phyloP scores from a whole-genome alignment of 2,888 invertebrate genomes.

The Pyralis farinalis region DNA sequence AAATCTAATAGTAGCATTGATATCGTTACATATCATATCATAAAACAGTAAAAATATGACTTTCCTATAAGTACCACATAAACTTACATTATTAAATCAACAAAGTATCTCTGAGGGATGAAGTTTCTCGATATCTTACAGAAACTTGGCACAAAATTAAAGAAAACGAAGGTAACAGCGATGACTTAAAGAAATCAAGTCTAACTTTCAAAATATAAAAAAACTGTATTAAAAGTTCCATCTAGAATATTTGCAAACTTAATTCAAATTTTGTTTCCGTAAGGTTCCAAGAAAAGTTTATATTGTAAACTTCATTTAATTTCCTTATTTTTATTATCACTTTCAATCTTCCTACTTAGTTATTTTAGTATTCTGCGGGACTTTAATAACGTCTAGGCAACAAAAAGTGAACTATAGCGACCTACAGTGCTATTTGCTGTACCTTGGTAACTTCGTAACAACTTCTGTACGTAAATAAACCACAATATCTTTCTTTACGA shows the following conservation, averaged over 20 bases:
- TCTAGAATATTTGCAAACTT: constrained; percentile 14
- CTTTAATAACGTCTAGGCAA: too few relatives aligned
- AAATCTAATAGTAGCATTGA: too few relatives aligned
- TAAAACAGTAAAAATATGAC: too few relatives aligned
- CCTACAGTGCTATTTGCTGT: too few relatives aligned
- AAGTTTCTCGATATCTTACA: not conserved
- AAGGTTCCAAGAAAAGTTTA: constrained; percentile 13
- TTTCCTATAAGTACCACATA: too few relatives aligned
- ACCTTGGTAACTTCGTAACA: too few relatives aligned
- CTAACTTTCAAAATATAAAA: constrained; percentile 4
- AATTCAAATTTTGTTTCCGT: constrained; percentile 15
- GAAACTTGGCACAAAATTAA: not conserved
- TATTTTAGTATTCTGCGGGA: too few relatives aligned
- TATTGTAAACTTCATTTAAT: constrained; percentile 20
- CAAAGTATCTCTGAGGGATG: not conserved
- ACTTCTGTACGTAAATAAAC: too few relatives aligned
- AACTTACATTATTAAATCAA: not conserved
- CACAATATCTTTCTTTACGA: too few relatives aligned
- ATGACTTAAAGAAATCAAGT: not conserved
- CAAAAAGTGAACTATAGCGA: too few relatives aligned
- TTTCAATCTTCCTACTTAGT: constrained; percentile 3
- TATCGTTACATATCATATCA: too few relatives aligned
- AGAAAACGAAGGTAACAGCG: not conserved
- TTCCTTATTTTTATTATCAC: constrained; percentile 20
- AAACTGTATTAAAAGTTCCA: constrained; percentile 23